Base-by-base conservation (phyloP, 2,113 vertebrate species). In the Salminus brasiliensis region DNA sequence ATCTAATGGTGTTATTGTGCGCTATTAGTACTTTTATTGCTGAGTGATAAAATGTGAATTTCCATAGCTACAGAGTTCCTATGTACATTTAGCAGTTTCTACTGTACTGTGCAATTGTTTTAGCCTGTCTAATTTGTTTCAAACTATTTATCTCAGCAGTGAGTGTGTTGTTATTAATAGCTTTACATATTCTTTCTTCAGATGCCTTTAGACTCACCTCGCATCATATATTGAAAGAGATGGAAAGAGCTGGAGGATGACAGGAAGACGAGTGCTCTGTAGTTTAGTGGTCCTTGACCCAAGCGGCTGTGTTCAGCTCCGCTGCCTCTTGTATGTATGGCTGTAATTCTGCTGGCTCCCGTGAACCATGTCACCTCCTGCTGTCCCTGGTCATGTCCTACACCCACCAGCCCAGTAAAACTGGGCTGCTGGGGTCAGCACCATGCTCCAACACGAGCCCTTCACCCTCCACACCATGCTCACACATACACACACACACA, bases 351-450 rank as follows among this genome's bases (percentile, higher is more conserved):
- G 13, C 55, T 23, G 39, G 55, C 72, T 55, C 13, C 57, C 72
- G 30, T 57, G 67, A 75, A 74, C 65, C 47, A 2, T 79, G 34
- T 27, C 62, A 13, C 0, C 43, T 60, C 70, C 62, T 23, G 12
- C 57, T 74, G 70, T 66, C 32, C 45, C 43, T 43, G 10, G 71
- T 67, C 70, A 34, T 75, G 66, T 76, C 68, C 60, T 76, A 71
- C 72, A 79, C 66, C 60, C 11, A 53, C 60, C 23, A 72, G 36
- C 57, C 60, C 68, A 45, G 12, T 66, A 55, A 78, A 71, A 23
- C 55, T 69, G 45, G 32, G 63, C 39, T 30, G 15, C 21, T n/a
- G 23, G 45, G 76, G 76, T 83, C 76, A 83, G 21, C 1, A n/a
- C n/a, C 36, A 53, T 80, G 63, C 69, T 77, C 49, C 21, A 68